phyloP scores from a whole-genome alignment of 2,797 vertebrate species.

The Tachyglossus aculeatus region DNA sequence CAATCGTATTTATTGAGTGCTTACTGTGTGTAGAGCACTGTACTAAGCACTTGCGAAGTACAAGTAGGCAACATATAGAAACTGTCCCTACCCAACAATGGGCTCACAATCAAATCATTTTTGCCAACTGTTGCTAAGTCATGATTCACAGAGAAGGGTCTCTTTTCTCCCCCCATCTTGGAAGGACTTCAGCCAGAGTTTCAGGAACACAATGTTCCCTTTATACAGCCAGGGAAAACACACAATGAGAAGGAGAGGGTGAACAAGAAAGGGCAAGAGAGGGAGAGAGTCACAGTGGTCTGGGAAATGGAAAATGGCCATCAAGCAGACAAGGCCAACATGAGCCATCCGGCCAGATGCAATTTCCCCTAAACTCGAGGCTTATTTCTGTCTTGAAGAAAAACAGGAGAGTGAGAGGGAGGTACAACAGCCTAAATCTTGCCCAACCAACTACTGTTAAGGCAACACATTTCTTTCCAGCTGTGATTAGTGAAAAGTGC shows the following conservation, averaged over 20 bases:
- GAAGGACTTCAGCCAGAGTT: conserved; percentile 29
- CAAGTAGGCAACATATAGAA: too few species aligned
- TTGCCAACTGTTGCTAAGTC: conserved; percentile 61
- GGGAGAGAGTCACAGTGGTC: conserved; percentile 3
- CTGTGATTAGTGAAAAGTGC: background rate
- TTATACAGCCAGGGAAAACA: conserved; percentile 44
- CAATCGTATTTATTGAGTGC: too few species aligned
- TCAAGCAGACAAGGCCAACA: conserved; percentile 28
- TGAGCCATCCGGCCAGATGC: background rate
- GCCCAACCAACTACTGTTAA: background rate
- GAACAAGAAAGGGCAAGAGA: conserved; percentile 43
- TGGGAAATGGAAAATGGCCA: conserved; percentile 60
- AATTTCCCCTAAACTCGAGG: conserved; percentile 34
- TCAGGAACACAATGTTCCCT: conserved; percentile 57
- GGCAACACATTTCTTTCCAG: background rate
- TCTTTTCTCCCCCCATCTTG: background rate
- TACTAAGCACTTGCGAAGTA: too few species aligned
- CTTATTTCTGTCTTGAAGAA: conserved; percentile 53
- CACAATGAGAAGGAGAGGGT: conserved; percentile 12
- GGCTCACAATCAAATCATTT: conserved; percentile 62
- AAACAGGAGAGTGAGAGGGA: conserved; percentile 28
- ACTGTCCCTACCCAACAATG: too few species aligned
- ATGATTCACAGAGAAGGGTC: conserved; percentile 48
- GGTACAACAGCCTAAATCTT: background rate
- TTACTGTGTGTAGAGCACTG: too few species aligned